These are phyloP conservation scores for Cetonia aurata DNA, from an alignment of 2,888 invertebrate species.

Conservation along the genomic window DNA sequence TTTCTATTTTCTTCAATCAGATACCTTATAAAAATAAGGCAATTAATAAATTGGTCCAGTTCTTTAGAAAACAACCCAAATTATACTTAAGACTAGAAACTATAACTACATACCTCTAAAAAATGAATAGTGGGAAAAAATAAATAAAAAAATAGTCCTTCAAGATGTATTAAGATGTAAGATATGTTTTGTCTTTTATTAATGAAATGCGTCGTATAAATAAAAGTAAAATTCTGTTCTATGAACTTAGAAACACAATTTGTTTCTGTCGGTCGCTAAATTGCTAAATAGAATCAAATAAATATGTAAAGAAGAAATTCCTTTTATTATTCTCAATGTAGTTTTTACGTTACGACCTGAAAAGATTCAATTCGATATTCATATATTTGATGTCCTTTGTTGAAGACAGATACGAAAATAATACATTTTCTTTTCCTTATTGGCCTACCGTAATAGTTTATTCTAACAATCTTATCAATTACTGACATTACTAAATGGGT, in stretches of 20 bases:
- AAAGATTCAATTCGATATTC: constrained; percentile 15
- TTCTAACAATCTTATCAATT: too few relatives aligned
- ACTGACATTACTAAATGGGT: too few relatives aligned
- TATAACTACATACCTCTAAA: constrained; percentile 21
- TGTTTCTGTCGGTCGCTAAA: too few relatives aligned
- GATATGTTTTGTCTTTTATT: constrained; percentile 40
- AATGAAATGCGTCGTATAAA: neutral
- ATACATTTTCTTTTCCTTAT: constrained; percentile 1
- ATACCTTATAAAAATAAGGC: constrained; percentile 39
- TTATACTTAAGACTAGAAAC: constrained; percentile 43
- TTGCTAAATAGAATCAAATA: too few relatives aligned
- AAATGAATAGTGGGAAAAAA: constrained; percentile 26
- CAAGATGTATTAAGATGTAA: constrained; percentile 14
- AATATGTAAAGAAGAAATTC: too few relatives aligned
- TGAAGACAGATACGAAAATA: neutral
- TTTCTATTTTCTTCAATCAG: neutral
- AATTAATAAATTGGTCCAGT: constrained; percentile 46
- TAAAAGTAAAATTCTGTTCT: too few relatives aligned
- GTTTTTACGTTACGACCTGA: constrained; percentile 2
- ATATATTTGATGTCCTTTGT: neutral
- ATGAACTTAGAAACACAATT: too few relatives aligned
- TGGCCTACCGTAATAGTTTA: too few relatives aligned
- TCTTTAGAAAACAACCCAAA: constrained; percentile 24
- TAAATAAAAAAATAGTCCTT: constrained; percentile 19
- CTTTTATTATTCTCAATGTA: too few relatives aligned